These are phyloP conservation scores for Gorsachius magnificus DNA, from an alignment of 2,797 vertebrate genomes.

Conservation along the genomic window DNA sequence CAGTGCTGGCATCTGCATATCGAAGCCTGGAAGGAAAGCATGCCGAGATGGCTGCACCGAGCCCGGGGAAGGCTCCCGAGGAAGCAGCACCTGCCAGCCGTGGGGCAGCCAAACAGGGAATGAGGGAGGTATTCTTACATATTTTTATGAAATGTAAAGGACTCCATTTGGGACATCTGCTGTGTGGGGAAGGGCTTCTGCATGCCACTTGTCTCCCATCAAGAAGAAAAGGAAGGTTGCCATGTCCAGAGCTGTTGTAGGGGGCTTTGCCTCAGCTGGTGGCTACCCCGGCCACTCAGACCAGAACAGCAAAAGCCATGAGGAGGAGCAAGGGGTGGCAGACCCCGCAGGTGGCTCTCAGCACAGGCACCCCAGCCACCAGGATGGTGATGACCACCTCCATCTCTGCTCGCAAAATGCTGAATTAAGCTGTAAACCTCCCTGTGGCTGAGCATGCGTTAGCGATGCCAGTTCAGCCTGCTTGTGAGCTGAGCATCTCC, in stretches of 20 bases:
- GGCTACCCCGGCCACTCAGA: accelerated
- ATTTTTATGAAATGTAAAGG: background rate
- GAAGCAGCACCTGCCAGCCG: background rate
- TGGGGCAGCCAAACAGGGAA: background rate
- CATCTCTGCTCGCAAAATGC: background rate
- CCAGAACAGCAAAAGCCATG: background rate
- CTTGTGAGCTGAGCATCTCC: background rate
- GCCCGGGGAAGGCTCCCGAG: background rate
- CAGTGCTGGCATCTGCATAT: accelerated
- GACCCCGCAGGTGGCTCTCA: background rate
- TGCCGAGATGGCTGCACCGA: accelerated
- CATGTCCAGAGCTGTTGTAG: background rate
- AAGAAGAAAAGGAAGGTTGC: background rate
- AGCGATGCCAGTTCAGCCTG: background rate
- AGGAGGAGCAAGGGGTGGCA: background rate
- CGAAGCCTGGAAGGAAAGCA: background rate
- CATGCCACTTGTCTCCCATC: accelerated
- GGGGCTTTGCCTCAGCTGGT: background rate
- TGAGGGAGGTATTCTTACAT: accelerated
- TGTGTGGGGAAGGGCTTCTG: background rate
- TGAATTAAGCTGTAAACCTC: background rate
- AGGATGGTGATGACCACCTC: background rate
- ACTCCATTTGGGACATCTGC: background rate
- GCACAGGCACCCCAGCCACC: background rate
- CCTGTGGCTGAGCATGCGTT: background rate